phyloP scores from a whole-genome alignment of 2,888 invertebrate genomes.

The Apotomis turbidana region DNA sequence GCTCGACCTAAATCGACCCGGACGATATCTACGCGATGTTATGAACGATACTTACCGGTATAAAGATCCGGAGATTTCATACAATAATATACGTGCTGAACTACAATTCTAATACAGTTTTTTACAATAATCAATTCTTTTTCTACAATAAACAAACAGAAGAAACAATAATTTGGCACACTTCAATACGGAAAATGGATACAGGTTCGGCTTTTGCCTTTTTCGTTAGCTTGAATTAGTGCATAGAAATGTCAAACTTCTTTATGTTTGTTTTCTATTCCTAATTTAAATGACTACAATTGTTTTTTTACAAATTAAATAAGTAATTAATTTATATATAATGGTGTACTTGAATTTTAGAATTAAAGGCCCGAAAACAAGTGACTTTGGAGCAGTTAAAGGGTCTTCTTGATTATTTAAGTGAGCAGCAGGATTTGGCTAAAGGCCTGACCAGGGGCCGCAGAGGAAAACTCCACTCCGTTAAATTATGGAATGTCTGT shows the following conservation, averaged over 20 bases:
- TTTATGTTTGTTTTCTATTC: neutral
- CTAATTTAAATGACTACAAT: neutral
- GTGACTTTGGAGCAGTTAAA: slow-evolving; percentile 60
- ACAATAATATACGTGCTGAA: too few relatives aligned
- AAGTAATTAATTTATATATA: too few relatives aligned
- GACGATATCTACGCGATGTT: slow-evolving; percentile 38
- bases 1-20: slow-evolving; percentile 15
- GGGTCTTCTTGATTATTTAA: slow-evolving; percentile 61
- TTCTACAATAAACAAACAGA: too few relatives aligned
- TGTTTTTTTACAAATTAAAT: neutral
- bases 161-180: neutral
- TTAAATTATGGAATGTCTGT: slow-evolving; percentile 64
- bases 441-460: slow-evolving; percentile 59
- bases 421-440: slow-evolving; percentile 61
- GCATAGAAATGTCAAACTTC: slow-evolving; percentile 15
- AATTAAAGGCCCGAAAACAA: slow-evolving; percentile 54
- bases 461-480: slow-evolving; percentile 59
- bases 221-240: slow-evolving; percentile 46
- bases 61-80: neutral
- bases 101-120: too few relatives aligned
- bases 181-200: slow-evolving; percentile 42
- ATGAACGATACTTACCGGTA: slow-evolving; percentile 21
- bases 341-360: slow-evolving; percentile 44
- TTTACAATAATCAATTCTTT: too few relatives aligned
- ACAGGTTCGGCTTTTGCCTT: slow-evolving; percentile 42